phyloP scores from a whole-genome alignment of 2,888 invertebrate genomes.

The Dryocosmus kuriphilus region DNA sequence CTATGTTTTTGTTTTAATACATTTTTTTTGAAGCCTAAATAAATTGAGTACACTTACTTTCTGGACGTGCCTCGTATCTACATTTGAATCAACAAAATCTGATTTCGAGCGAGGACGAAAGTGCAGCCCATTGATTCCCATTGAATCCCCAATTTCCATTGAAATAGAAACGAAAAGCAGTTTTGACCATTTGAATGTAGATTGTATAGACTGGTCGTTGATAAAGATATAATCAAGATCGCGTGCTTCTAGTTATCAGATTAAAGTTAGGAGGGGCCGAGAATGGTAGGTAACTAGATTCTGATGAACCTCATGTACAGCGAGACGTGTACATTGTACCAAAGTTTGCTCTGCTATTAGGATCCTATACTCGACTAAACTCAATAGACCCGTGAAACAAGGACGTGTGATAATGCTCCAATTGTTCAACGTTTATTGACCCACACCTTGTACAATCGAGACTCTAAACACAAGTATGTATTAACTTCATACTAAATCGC shows the following conservation, averaged over 20 bases:
- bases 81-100: too few species aligned
- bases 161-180: background rate
- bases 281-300: conserved; percentile 67
- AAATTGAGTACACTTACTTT: too few species aligned
- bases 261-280: conserved; percentile 69
- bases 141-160: too few species aligned
- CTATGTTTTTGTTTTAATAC: too few species aligned
- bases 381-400: conserved; percentile 13
- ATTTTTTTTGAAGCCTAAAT: too few species aligned
- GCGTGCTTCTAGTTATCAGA: conserved; percentile 73
- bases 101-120: too few species aligned
- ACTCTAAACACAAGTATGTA: background rate
- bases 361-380: conserved; percentile 16
- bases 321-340: conserved; percentile 52
- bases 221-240: conserved; percentile 72
- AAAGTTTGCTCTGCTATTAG: conserved; percentile 54
- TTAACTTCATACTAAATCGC: background rate
- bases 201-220: conserved; percentile 45
- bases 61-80: too few species aligned
- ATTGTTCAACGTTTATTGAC: conserved; percentile 14
- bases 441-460: background rate
- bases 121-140: too few species aligned
- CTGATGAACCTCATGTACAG: conserved; percentile 59
- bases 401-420: conserved; percentile 20
- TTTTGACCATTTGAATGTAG: conserved; percentile 10